A percentile compares a stretch with the other conserved stretches of the same genome.
phyloP scores from a whole-genome alignment of 1,140 invertebrate species.

The Ceratoteleas bidentatus region DNA sequence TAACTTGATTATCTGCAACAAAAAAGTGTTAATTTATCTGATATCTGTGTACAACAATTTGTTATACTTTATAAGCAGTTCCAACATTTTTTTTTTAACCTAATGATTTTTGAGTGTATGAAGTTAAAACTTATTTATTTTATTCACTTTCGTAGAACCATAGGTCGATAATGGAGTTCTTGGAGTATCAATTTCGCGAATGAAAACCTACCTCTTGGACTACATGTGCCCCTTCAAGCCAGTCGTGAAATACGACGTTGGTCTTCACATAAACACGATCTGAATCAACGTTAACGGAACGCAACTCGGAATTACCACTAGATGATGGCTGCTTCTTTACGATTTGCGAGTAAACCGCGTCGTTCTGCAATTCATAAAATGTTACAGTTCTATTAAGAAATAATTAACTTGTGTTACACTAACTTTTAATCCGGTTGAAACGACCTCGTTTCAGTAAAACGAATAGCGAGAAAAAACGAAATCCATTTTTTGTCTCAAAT shows the following conservation, averaged over 20 bases:
- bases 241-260: constrained; percentile 79
- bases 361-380: constrained; percentile 59
- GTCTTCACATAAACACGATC: constrained; percentile 87
- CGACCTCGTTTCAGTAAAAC: no score
- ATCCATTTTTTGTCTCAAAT: not conserved
- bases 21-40: not conserved
- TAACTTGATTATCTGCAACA: not conserved
- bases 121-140: not conserved
- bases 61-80: not conserved
- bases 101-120: no score
- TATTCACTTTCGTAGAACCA: no score
- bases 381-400: not conserved
- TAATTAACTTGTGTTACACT: not conserved
- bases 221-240: constrained; percentile 73
- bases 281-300: constrained; percentile 84
- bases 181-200: constrained; percentile 30
- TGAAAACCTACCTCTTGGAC: no score
- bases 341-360: constrained; percentile 60
- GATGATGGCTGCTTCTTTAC: constrained; percentile 80
- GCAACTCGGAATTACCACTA: constrained; percentile 73
- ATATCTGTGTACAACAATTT: not conserved
- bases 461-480: no score
- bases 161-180: no score
- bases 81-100: no score
- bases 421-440: not conserved